Conservation (phyloP, 1,140 invertebrate genomes). For the Caenorhabditis tropicalis region DNA sequence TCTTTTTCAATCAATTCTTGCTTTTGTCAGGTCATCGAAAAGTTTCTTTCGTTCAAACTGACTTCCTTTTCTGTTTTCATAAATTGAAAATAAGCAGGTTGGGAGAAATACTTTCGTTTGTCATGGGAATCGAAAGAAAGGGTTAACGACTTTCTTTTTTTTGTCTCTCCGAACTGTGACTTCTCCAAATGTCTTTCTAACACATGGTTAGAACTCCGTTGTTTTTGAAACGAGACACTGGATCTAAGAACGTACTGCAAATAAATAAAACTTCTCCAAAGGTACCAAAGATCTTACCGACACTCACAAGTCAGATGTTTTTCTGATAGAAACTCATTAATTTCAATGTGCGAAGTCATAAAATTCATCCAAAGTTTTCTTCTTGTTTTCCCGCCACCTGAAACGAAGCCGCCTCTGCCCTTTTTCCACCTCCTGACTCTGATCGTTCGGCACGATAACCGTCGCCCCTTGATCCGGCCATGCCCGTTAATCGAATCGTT, state of each 20-base stretch:
- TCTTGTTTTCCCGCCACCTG: background rate
- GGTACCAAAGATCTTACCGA: too few relatives aligned
- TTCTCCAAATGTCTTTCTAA: too few relatives aligned
- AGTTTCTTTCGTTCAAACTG: too few relatives aligned
- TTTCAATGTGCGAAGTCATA: background rate
- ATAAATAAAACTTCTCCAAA: too few relatives aligned
- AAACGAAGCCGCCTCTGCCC: background rate
- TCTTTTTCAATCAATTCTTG: too few relatives aligned
- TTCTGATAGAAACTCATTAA: background rate
- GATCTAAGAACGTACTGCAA: too few relatives aligned
- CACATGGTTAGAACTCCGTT: too few relatives aligned
- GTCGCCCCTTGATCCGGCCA: background rate
- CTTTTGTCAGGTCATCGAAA: too few relatives aligned
- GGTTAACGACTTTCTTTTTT: background rate
- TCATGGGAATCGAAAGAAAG: background rate
- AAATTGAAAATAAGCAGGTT: too few relatives aligned
- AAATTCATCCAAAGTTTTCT: background rate
- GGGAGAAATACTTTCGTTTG: background rate
- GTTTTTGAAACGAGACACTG: too few relatives aligned
- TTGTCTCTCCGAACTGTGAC: background rate
- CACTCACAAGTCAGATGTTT: background rate
- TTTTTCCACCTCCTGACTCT: background rate
- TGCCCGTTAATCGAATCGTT: slow-evolving; percentile 15
- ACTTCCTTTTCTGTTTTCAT: too few relatives aligned
- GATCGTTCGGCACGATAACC: slow-evolving; percentile 25